phyloP scores from a whole-genome alignment of 1,140 invertebrate species.

The Chlorops oryzae region DNA sequence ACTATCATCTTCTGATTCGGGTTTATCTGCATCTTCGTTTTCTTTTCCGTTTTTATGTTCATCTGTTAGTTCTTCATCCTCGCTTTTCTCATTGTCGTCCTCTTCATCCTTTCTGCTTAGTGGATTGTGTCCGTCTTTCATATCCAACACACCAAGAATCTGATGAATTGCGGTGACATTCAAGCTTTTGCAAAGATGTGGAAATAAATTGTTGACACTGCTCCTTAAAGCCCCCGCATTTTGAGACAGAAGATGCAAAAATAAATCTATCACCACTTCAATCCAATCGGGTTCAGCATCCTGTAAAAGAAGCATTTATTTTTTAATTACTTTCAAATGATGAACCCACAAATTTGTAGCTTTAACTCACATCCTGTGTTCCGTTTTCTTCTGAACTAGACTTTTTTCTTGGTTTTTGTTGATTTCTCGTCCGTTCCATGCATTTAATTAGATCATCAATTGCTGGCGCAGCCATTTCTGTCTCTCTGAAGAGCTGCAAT shows the following conservation, averaged over 20 bases:
- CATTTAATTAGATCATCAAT: conserved; percentile 64
- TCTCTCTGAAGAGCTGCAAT: conserved; percentile 64
- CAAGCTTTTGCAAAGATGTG: conserved; percentile 63
- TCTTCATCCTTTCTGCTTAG: conserved; percentile 50
- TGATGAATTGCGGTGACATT: conserved; percentile 62
- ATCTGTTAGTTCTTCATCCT: conserved; percentile 35
- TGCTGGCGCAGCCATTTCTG: conserved; percentile 59
- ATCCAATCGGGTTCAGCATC: conserved; percentile 66
- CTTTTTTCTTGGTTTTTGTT: conserved; percentile 43
- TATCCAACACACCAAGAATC: conserved; percentile 67
- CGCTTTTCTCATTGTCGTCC: conserved; percentile 43
- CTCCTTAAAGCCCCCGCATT: conserved; percentile 62
- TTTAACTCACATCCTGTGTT: conserved; percentile 11
- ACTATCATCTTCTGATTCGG: conserved; percentile 45
- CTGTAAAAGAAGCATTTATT: conserved; percentile 2
- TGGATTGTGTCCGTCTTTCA: conserved; percentile 58
- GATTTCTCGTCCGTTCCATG: conserved; percentile 56
- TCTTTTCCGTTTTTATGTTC: conserved; percentile 39
- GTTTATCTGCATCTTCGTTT: conserved; percentile 38
- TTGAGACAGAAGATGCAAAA: conserved; percentile 65
- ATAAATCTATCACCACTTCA: conserved; percentile 70
- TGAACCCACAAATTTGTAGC: no score
- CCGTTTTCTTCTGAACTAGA: conserved; percentile 23
- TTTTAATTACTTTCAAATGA: no score
- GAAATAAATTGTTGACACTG: conserved; percentile 65